These are phyloP conservation scores for Centropus bengalensis DNA, from an alignment of 2,113 vertebrate species.

Conservation along the genomic window DNA sequence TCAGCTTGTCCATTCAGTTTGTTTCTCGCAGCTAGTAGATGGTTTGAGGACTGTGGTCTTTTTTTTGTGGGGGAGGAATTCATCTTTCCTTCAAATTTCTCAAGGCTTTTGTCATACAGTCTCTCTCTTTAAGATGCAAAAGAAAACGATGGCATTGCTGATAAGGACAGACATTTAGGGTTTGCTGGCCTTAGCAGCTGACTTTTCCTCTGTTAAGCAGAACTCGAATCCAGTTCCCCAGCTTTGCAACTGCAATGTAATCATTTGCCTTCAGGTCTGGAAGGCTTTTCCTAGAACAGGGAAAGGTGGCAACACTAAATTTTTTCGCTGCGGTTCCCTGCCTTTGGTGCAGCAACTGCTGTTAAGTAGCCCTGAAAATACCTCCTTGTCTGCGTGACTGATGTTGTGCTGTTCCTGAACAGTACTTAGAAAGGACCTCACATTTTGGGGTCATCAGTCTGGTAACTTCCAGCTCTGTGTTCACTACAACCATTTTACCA, in stretches of 20 bases:
- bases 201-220: neutral
- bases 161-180: neutral
- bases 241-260: neutral
- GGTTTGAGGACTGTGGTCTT: neutral
- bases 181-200: neutral
- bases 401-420: neutral
- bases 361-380: constrained; percentile 1
- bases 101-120: neutral
- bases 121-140: neutral
- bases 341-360: neutral
- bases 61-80: neutral
- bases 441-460: neutral
- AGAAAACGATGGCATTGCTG: neutral
- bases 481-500: neutral
- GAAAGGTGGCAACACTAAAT: neutral
- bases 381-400: neutral
- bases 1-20: neutral
- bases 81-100: neutral
- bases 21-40: neutral
- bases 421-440: neutral
- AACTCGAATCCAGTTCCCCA: neutral
- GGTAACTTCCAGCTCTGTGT: neutral
- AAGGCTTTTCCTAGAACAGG: neutral
- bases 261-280: neutral
- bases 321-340: neutral